Base-by-base conservation (phyloP, 2,888 invertebrate species). In the Cataglyphis rosenhaueri region DNA sequence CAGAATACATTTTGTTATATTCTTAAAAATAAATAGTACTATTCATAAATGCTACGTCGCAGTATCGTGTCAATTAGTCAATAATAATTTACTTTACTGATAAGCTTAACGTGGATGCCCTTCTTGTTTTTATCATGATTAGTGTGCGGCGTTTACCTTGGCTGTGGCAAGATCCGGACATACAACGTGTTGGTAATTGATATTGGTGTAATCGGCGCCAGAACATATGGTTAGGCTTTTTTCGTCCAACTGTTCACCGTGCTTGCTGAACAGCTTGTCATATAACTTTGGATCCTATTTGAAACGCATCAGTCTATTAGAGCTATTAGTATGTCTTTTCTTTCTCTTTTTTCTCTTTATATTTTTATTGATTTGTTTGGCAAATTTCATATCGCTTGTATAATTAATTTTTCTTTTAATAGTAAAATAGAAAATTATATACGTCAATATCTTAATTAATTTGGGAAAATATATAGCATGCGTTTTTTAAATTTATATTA, bases 171-270 rank as follows among this genome's bases (percentile, higher is more conserved):
- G 97, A 95, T 98, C 98, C 18, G 98, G 97, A 93, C 99, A 99
- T 85, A 99, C 98, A 91, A 99, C 97, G 95, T 99, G 99, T 92
- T 99, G 99, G 95, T 99, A 99, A 95, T 98, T 99, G 94, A 99
- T 99, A 95, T 99, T 99, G 94, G 99, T 99, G 95, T 99, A 98
- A 95, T 99, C 99, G 21, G 98, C 98, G 15, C 99, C 99, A 93
- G 99, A 99, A 95, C 99, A 99, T 93, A 99, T 98, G 84, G 99
- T 99, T 71, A 99, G 95, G 6, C 99, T 99, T 93, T 98, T 97
- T 86, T 98, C 98, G 92, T 99, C 99, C 87, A 99, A 94, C 85
- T 95, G 96, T 84, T 95, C 96, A 1, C 98, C 98, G 92, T 98
- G 97, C 93, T 98, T 98, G 93, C 96, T 96, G 75, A 96, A 95